Base-by-base conservation (phyloP, 2,888 invertebrate species). In the Drosophila mulleri region DNA sequence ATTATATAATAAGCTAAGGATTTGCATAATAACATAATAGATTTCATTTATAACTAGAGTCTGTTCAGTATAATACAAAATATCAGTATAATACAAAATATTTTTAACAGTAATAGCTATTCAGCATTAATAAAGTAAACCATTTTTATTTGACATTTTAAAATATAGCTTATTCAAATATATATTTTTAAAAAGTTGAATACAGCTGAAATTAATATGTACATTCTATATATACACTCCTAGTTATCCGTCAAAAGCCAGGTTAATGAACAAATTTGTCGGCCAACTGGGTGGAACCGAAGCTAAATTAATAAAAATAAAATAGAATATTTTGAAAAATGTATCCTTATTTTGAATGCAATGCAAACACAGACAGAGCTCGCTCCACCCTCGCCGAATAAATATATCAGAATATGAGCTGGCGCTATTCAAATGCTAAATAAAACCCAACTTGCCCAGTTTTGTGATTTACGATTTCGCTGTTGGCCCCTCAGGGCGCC, bases 381-480 rank as follows among this genome's bases (percentile, higher is more conserved):
- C 32, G 12, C 37, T 52, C 53, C 65, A 63, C 65, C 69, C 78
- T 53, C 78, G 58, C 44, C 26, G 16, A 12, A 42, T n/a, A 18
- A 7, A 16, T 23, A 14, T 20, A 32, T 52, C n/a, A 23, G 42
- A 18, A 18, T 48, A 12, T 32, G 6, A 37, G n/a, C 45, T 23
- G 57, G 16, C 50, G 29, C 20, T 18, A 48, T 58, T 58, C 45
- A 65, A 53, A 48, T 29, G 50, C 9, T 37, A 58, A 59, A 54
- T 41, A 65, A 69, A 57, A 23, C 68, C 44, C 41, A 84, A 68
- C 72, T 74, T 72, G 75, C 81, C 50, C 53, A 74, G 47, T 74
- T 71, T 67, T 82, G 60, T 84, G 83, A 84, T 88, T 88, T 84
- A 85, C 69, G 76, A 72, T 47, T 35, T 41, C 62, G 53, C 44